A percentile compares a stretch with the other conserved stretches of the same genome.
Evolutionary conservation across 2,888 invertebrate species (phyloP).

Genomic region (Conomelus anceps): DNA sequence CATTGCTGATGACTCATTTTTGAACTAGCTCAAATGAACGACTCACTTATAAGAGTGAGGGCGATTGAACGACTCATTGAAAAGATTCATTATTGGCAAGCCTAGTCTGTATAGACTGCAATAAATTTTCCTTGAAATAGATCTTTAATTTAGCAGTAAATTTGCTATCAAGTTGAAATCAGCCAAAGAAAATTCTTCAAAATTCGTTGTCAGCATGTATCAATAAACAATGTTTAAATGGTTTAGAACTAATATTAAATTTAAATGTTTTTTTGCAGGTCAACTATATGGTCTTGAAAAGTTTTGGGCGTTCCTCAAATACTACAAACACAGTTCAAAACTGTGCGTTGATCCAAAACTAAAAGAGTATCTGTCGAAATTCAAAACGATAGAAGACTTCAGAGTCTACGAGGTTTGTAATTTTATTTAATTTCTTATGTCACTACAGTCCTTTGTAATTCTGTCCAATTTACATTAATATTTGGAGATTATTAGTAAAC

Average conservation of each 20-base stretch:
- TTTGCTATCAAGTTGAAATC: neutral
- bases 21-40: no score
- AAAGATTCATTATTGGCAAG: no score
- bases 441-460: neutral
- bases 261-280: slow-evolving; percentile 53
- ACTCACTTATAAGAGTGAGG: no score
- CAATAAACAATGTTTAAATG: no score
- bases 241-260: no score
- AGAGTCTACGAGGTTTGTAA: slow-evolving; percentile 62
- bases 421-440: neutral
- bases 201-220: neutral
- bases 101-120: no score
- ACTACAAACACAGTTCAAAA: slow-evolving; percentile 75
- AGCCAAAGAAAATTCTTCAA: neutral
- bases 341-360: slow-evolving; percentile 68
- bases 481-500: no score
- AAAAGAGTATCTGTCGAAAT: slow-evolving; percentile 64
- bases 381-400: slow-evolving; percentile 85
- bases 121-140: neutral
- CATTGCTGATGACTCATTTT: no score
- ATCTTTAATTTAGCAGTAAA: neutral
- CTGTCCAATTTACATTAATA: no score
- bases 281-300: slow-evolving; percentile 97
- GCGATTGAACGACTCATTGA: no score
- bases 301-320: slow-evolving; percentile 98